Conservation (phyloP, 1,140 invertebrate genomes). For the Plectrocnemia conspersa region DNA sequence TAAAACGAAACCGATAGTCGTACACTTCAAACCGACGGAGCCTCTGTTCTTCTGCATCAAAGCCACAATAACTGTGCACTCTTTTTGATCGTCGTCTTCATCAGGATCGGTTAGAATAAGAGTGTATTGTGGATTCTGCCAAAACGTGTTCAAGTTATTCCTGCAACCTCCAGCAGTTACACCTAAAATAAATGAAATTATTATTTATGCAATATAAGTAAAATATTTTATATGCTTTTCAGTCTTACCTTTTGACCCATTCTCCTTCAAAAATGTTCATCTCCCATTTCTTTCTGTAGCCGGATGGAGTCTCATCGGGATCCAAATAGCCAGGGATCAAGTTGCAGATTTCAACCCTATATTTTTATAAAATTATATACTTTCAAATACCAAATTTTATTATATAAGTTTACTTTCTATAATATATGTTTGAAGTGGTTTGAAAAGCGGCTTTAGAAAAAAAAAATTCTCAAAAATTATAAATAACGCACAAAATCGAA, state of each 20-base stretch:
- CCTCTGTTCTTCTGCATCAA: constrained; percentile 92
- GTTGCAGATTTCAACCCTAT: constrained; percentile 89
- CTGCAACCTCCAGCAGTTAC: constrained; percentile 95
- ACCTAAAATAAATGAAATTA: constrained; percentile 44
- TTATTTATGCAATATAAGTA: too few species aligned
- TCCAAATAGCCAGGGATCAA: constrained; percentile 89
- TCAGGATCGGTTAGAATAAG: constrained; percentile 86
- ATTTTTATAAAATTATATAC: too few species aligned
- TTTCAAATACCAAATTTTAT: too few species aligned
- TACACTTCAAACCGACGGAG: constrained; percentile 83
- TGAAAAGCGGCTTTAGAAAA: too few species aligned
- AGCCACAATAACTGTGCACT: constrained; percentile 88
- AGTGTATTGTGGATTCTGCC: constrained; percentile 93
- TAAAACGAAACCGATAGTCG: constrained; percentile 96
- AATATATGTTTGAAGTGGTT: too few species aligned
- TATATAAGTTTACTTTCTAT: too few species aligned
- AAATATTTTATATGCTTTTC: too few species aligned
- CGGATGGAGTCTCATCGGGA: constrained; percentile 65
- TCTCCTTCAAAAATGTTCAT: constrained; percentile 90
- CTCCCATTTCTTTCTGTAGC: constrained; percentile 83
- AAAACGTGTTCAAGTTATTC: constrained; percentile 94
- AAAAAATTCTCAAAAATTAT: too few species aligned
- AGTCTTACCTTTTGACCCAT: constrained; percentile 70
- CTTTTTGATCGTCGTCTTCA: constrained; percentile 85
- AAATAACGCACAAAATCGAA: too few species aligned